These are phyloP conservation scores for Harpegnathos saltator DNA, from an alignment of 1,140 invertebrate species.

Conservation along the genomic window DNA sequence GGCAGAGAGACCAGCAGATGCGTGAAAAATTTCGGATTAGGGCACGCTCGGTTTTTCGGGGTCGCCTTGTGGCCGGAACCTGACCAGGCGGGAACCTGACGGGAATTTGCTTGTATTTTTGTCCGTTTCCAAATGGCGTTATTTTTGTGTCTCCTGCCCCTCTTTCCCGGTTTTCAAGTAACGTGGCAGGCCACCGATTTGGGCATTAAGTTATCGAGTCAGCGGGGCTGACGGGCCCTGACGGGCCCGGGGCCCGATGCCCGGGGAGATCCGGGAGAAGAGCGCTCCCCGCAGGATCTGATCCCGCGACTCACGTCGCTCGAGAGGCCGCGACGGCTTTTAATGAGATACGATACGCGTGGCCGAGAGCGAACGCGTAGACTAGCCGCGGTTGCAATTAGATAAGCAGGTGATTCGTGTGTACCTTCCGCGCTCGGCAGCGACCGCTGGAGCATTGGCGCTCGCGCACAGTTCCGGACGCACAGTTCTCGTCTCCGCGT, in stretches of 20 bases:
- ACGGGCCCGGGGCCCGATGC: background rate
- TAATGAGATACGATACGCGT: constrained; percentile 42
- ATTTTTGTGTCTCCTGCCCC: too few species aligned
- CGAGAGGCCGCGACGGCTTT: constrained; percentile 13
- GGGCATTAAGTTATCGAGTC: background rate
- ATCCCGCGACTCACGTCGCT: constrained; percentile 10
- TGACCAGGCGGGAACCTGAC: too few species aligned
- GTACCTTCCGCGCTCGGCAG: background rate
- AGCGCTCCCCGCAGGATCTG: background rate
- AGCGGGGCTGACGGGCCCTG: too few species aligned
- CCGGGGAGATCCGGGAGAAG: background rate
- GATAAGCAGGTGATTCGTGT: constrained; percentile 43
- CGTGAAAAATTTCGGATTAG: constrained; percentile 27
- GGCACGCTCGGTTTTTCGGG: background rate
- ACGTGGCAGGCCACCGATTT: too few species aligned
- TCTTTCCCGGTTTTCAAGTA: too few species aligned
- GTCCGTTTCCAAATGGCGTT: too few species aligned
- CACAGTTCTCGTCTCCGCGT: background rate
- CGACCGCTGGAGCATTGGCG: background rate
- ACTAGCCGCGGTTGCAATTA: constrained; percentile 32
- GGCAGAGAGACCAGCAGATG: constrained; percentile 64
- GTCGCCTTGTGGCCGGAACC: constrained; percentile 13
- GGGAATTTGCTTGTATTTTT: background rate
- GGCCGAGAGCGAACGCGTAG: constrained; percentile 11
- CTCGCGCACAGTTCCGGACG: constrained; percentile 23